A percentile compares a stretch with the other conserved stretches of the same genome.
Conservation (phyloP, 2,113 vertebrate species). For the Lethenteron reissneri region DNA sequence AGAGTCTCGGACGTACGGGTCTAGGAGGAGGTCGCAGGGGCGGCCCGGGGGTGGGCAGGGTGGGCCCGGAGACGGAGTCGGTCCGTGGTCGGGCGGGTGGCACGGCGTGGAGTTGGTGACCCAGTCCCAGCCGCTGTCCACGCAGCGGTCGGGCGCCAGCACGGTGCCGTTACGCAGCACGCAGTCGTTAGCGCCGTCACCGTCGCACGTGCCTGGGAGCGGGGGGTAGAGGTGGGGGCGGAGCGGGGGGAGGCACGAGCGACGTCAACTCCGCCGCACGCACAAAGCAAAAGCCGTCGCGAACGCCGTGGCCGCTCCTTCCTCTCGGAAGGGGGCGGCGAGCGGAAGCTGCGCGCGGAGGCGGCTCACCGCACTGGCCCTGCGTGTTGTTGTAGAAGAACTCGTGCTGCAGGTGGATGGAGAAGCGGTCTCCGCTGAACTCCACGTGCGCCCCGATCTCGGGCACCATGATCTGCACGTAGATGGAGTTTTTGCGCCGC, state of each 20-base stretch:
- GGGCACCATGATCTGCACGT: neutral
- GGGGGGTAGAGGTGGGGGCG: neutral
- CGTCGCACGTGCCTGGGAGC: neutral
- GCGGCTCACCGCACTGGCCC: neutral
- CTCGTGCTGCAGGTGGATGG: conserved; percentile 1
- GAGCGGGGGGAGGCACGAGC: no score
- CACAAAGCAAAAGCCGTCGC: no score
- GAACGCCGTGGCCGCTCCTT: no score
- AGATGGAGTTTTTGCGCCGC: no score
- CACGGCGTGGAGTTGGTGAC: conserved; percentile 1
- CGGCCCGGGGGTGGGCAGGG: no score
- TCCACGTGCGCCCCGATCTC: conserved; percentile 1
- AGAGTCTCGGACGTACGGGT: no score
- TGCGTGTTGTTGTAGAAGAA: conserved; percentile 5
- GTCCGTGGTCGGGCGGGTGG: neutral
- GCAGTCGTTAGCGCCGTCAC: neutral
- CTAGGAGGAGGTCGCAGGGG: no score
- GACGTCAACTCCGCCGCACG: no score
- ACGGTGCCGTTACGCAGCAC: conserved; percentile 5
- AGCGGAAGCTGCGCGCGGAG: no score
- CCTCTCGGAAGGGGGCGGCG: no score
- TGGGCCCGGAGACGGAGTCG: neutral
- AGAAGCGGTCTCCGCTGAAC: neutral
- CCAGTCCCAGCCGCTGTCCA: conserved; percentile 2
- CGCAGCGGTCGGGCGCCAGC: neutral